phyloP scores from a whole-genome alignment of 1,140 invertebrate genomes.

The Calliopsis andreniformis region DNA sequence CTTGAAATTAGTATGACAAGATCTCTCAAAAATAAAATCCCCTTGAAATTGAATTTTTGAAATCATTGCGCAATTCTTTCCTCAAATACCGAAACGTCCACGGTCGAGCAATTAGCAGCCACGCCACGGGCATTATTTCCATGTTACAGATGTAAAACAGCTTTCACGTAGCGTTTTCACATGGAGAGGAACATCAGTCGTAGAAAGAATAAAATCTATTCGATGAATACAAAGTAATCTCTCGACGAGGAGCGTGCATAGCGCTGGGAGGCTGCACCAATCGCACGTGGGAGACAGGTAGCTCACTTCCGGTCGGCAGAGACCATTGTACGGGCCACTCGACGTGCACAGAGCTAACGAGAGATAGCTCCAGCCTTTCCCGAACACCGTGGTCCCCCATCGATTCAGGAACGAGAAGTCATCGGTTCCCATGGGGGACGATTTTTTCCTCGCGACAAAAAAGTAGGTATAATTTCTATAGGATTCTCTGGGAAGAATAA shows the following conservation, averaged over 20 bases:
- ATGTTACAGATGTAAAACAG: background rate
- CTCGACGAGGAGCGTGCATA: background rate
- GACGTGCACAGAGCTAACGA: slow-evolving; percentile 27
- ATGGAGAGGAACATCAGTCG: background rate
- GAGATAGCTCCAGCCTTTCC: slow-evolving; percentile 14
- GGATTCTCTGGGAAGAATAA: no score
- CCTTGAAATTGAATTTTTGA: no score
- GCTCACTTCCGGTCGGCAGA: slow-evolving; percentile 75
- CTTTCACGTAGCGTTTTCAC: slow-evolving; percentile 11
- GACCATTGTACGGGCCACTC: slow-evolving; percentile 52
- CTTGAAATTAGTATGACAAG: no score
- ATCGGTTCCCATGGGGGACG: no score
- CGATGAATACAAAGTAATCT: slow-evolving; percentile 42
- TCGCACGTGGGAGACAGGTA: slow-evolving; percentile 80
- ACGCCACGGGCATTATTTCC: background rate
- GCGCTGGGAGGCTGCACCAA: slow-evolving; percentile 74
- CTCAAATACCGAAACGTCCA: background rate
- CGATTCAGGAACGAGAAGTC: background rate
- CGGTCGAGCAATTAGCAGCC: background rate
- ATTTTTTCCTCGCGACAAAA: no score
- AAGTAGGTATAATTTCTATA: no score
- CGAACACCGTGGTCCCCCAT: background rate
- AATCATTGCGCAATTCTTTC: no score
- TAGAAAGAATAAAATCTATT: slow-evolving; percentile 23
- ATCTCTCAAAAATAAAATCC: no score